phyloP scores from a whole-genome alignment of 2,797 vertebrate genomes.

The Characodon lateralis region DNA sequence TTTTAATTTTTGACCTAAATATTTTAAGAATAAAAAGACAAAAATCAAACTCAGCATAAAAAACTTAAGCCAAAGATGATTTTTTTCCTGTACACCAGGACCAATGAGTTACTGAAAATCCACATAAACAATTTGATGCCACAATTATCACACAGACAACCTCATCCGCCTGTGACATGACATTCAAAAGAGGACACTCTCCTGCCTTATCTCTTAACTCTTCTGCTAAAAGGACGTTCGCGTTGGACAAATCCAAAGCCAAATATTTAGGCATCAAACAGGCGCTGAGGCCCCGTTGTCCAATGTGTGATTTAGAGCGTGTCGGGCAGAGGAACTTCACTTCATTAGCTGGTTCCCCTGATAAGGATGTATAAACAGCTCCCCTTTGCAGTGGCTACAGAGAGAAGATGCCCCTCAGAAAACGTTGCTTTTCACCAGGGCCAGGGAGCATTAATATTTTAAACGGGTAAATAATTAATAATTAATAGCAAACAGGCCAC shows the following conservation, averaged over 20 bases:
- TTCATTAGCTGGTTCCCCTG: constrained; percentile 60
- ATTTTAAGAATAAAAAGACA: not conserved
- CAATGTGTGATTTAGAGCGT: constrained; percentile 15
- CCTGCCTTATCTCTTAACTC: constrained; percentile 35
- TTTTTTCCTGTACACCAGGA: not conserved
- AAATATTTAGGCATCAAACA: constrained; percentile 68
- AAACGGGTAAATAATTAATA: constrained; percentile 84
- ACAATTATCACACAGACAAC: constrained; percentile 4
- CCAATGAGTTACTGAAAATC: not conserved
- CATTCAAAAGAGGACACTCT: constrained; percentile 54
- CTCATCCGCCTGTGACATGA: constrained; percentile 37
- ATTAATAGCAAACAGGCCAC: constrained; percentile 81
- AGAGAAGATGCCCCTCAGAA: constrained; percentile 64
- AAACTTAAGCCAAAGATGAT: no score
- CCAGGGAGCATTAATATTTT: constrained; percentile 78
- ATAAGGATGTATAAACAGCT: constrained; percentile 70
- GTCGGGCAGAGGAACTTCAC: constrained; percentile 30
- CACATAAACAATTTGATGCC: not conserved
- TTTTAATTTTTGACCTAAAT: not conserved
- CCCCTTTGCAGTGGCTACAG: constrained; percentile 69
- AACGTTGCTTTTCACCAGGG: constrained; percentile 59
- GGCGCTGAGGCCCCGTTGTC: constrained; percentile 3
- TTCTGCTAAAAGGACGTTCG: constrained; percentile 28
- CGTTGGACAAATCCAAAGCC: constrained; percentile 44
- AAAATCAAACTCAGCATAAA: not conserved